A percentile compares a stretch with the other conserved stretches of the same genome.
phyloP scores from a whole-genome alignment of 2,888 invertebrate genomes.

The Prosapia bicincta region DNA sequence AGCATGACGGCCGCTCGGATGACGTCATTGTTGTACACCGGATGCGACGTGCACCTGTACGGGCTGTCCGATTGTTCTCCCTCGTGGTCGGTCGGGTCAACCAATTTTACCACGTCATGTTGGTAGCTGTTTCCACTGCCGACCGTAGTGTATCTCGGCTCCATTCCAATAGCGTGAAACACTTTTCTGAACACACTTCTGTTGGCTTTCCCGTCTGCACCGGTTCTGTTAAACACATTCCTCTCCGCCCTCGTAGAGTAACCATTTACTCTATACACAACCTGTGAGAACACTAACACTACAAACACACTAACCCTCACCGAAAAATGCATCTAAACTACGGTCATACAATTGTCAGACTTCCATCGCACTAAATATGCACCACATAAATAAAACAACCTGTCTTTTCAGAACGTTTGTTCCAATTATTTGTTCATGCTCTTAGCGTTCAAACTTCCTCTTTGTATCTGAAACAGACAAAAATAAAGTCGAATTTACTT shows the following conservation, averaged over 20 bases:
- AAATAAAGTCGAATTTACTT: too few relatives aligned
- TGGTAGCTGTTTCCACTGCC: background rate
- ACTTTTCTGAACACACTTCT: background rate
- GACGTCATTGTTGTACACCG: background rate
- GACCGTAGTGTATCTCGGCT: background rate
- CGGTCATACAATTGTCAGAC: background rate
- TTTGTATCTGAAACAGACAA: too few relatives aligned
- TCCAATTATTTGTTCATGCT: too few relatives aligned
- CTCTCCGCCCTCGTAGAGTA: background rate
- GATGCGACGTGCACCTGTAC: background rate
- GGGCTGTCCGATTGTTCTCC: background rate
- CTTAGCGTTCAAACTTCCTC: too few relatives aligned
- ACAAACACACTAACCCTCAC: background rate
- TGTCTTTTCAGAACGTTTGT: too few relatives aligned
- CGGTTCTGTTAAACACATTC: background rate
- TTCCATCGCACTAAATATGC: background rate
- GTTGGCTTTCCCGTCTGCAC: background rate
- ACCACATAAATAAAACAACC: too few relatives aligned
- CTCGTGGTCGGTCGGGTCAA: background rate
- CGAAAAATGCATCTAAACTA: background rate
- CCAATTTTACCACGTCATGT: background rate
- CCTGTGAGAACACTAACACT: background rate
- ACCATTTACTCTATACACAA: background rate
- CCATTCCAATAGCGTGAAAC: background rate
- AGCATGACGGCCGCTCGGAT: constrained; percentile 37